These are phyloP conservation scores for Acrossocheilus fasciatus DNA, from an alignment of 2,797 vertebrate genomes.

Conservation along the genomic window DNA sequence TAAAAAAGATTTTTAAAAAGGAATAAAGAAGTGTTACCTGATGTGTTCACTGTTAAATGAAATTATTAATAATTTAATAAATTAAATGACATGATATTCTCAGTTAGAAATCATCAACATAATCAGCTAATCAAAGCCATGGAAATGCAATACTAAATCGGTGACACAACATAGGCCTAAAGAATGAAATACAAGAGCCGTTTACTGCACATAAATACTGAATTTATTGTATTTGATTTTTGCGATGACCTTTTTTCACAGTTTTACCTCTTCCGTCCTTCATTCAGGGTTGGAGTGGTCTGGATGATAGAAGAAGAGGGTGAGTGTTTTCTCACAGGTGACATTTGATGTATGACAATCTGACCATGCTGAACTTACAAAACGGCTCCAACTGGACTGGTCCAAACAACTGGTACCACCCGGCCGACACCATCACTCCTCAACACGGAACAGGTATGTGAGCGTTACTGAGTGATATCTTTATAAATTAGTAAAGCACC, in stretches of 20 bases:
- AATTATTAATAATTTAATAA: background rate
- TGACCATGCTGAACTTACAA: constrained; percentile 76
- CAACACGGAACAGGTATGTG: constrained; percentile 59
- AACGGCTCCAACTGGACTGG: constrained; percentile 68
- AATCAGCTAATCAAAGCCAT: background rate
- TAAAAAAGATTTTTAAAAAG: background rate
- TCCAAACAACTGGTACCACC: constrained; percentile 75
- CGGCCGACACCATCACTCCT: constrained; percentile 65
- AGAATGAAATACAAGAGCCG: background rate
- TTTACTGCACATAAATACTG: background rate
- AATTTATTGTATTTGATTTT: background rate
- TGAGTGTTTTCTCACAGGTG: constrained; percentile 24
- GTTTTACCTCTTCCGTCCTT: background rate
- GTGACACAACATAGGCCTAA: background rate
- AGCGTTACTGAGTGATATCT: background rate
- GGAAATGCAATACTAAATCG: background rate
- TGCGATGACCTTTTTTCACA: background rate
- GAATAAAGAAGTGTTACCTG: background rate
- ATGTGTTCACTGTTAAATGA: background rate
- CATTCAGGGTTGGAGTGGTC: constrained; percentile 24
- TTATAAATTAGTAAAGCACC: background rate
- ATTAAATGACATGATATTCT: background rate
- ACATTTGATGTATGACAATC: constrained; percentile 70
- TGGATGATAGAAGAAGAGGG: constrained; percentile 36
- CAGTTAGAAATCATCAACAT: background rate